phyloP scores from a whole-genome alignment of 2,888 invertebrate genomes.

The Frankliniella fusca region DNA sequence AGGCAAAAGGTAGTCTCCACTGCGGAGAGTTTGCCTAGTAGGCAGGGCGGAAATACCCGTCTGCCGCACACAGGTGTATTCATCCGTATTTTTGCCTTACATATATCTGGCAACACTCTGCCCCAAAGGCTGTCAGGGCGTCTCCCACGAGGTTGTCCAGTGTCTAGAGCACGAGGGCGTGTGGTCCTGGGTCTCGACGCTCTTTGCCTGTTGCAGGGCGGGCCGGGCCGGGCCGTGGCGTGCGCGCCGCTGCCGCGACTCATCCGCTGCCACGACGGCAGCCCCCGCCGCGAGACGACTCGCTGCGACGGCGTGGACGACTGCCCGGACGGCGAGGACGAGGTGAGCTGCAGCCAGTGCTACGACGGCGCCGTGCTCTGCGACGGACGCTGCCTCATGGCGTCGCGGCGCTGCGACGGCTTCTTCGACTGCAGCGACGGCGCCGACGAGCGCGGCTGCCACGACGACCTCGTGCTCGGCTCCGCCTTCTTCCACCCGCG shows the following conservation, averaged over 20 bases:
- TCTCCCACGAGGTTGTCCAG: too few relatives aligned
- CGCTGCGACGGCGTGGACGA: conserved; percentile 2
- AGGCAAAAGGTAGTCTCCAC: too few relatives aligned
- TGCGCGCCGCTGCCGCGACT: conserved; percentile 15
- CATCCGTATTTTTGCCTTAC: too few relatives aligned
- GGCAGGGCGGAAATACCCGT: too few relatives aligned
- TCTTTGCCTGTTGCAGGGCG: not conserved
- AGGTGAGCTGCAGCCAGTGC: conserved; percentile 48
- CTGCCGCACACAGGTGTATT: too few relatives aligned
- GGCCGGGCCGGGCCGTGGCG: not conserved
- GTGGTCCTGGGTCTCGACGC: too few relatives aligned
- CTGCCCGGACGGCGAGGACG: conserved; percentile 42
- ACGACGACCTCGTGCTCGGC: not conserved
- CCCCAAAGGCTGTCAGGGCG: too few relatives aligned
- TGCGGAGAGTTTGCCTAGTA: too few relatives aligned
- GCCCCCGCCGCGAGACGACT: not conserved
- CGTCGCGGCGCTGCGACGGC: conserved; percentile 38
- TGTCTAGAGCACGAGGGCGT: too few relatives aligned
- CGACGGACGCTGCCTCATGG: conserved; percentile 49
- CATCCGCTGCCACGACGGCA: conserved; percentile 16
- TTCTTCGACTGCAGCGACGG: conserved; percentile 3
- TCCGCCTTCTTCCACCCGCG: not conserved
- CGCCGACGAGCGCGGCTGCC: conserved; percentile 20
- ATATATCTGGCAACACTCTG: too few relatives aligned
- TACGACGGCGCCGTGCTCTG: conserved; percentile 18